phyloP scores from a whole-genome alignment of 1,140 invertebrate genomes.

The Pygmarrhopalites habei region DNA sequence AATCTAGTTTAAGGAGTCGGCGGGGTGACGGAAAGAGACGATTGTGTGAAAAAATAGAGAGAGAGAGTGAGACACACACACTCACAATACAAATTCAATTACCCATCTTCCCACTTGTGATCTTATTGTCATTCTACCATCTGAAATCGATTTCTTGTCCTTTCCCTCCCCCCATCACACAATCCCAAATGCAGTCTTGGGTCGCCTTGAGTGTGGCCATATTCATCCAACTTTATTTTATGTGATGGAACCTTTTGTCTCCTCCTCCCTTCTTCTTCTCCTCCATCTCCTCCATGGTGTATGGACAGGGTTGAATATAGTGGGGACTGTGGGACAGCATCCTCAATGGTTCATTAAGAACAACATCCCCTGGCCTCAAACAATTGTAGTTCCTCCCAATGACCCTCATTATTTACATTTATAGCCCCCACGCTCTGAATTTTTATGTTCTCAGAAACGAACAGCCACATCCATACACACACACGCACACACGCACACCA shows the following conservation, averaged over 20 bases:
- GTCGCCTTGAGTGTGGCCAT: not conserved
- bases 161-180: not conserved
- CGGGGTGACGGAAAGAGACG: not conserved
- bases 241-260: not conserved
- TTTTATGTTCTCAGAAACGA: not conserved
- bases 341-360: slow-evolving; percentile 5
- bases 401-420: slow-evolving; percentile 1
- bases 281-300: no score
- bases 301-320: no score
- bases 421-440: not conserved
- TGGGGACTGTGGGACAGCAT: no score
- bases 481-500: not conserved
- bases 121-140: not conserved
- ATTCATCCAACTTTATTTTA: not conserved
- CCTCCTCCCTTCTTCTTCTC: no score
- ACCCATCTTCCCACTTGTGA: not conserved
- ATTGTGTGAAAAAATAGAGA: slow-evolving; percentile 8
- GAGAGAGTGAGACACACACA: not conserved
- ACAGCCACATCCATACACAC: not conserved
- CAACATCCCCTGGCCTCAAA: slow-evolving; percentile 2
- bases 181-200: not conserved
- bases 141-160: slow-evolving; percentile 5
- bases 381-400: not conserved
- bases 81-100: slow-evolving; percentile 4
- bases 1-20: slow-evolving; percentile 10